phyloP scores from a whole-genome alignment of 1,140 invertebrate genomes.

The Armadillidium nasatum region DNA sequence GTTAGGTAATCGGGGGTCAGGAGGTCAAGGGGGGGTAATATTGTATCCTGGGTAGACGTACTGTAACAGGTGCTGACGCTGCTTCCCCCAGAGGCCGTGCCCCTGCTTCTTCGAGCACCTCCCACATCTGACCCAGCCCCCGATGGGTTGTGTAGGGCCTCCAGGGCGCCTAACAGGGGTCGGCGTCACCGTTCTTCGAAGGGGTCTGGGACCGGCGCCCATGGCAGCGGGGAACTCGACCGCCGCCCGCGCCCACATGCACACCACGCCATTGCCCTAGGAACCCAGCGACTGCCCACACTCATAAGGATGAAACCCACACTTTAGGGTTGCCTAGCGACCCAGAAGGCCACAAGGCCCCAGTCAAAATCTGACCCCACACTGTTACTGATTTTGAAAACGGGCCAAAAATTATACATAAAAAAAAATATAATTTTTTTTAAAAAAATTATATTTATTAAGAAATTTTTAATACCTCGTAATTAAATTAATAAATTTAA shows the following conservation, averaged over 20 bases:
- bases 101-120: background rate
- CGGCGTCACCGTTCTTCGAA: conserved; percentile 38
- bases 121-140: background rate
- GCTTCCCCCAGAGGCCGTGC: background rate
- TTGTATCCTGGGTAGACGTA: background rate
- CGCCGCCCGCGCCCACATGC: conserved; percentile 39
- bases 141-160: background rate
- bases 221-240: conserved; percentile 34
- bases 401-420: no score
- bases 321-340: no score
- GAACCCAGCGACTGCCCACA: background rate
- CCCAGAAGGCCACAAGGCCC: background rate
- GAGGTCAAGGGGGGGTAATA: background rate
- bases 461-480: no score
- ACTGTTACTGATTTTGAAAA: no score
- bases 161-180: conserved; percentile 21
- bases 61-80: background rate
- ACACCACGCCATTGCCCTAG: conserved; percentile 35
- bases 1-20: background rate
- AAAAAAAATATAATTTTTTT: no score
- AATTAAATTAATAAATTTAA: no score
- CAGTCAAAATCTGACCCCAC: background rate
- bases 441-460: no score
- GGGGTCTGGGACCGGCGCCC: conserved; percentile 31
- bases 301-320: background rate